These are phyloP conservation scores for Chironex yamaguchii DNA, from an alignment of 30 jellyfish, hydroid and myxozoan genomes.

Conservation along the genomic window DNA sequence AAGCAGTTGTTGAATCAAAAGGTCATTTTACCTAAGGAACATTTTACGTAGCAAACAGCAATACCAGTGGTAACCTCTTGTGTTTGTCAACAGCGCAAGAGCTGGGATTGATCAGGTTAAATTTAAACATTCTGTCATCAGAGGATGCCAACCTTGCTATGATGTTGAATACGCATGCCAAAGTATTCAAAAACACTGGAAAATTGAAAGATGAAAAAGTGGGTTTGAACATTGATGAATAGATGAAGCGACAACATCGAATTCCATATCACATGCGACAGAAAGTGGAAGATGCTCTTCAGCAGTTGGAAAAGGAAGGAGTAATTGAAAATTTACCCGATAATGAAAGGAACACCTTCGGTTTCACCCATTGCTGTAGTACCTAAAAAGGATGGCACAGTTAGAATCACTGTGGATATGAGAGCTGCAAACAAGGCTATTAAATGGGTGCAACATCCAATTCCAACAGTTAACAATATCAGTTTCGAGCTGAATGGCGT, in stretches of 20 bases:
- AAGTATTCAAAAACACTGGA: background rate
- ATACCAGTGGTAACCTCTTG: conserved; percentile 13
- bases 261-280: conserved; percentile 39
- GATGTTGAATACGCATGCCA: conserved; percentile 1
- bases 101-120: conserved; percentile 4
- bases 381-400: conserved; percentile 13
- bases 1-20: conserved; percentile 17
- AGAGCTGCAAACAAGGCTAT: conserved; percentile 57
- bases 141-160: background rate
- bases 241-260: conserved; percentile 15
- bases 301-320: conserved; percentile 15
- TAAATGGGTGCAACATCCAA: conserved; percentile 46
- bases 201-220: conserved; percentile 2
- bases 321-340: conserved; percentile 15
- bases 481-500: conserved; percentile 34
- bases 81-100: conserved; percentile 37
- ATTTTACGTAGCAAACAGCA: conserved; percentile 26
- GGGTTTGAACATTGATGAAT: conserved; percentile 6
- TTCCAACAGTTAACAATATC: conserved; percentile 61
- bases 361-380: conserved; percentile 29
- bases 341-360: conserved; percentile 56
- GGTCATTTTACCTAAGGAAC: conserved; percentile 10
- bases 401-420: conserved; percentile 60
- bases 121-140: background rate
- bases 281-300: conserved; percentile 29